Evolutionary conservation across 2,797 vertebrate species (phyloP), one percentile per base, ranked within the genome.

Genomic region (Arctocebus calabarensis): DNA sequence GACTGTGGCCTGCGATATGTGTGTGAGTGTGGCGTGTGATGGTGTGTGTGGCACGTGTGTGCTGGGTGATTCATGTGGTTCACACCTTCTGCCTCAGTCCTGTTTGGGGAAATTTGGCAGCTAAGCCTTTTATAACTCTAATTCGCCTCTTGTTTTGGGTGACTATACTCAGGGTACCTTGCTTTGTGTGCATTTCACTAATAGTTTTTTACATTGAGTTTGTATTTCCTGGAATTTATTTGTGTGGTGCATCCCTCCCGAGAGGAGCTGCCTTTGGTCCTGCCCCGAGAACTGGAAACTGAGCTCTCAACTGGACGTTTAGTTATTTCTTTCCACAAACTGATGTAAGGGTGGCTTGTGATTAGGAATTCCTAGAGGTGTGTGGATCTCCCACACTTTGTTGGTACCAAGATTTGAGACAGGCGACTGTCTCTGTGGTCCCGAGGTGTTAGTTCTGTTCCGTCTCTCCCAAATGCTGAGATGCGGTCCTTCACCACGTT

Each of bases 301-400:
- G 40, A 74, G 2, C 84, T 93, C 20, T 91, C 34, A 66, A 52
- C 43, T 20, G 75, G 23, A 40, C 19, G 13, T 78, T 16, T 43
- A 66, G 37, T 79, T 95, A 48, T 70, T 92, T 94, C 71, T 77
- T 61, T 62, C 61, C n/a, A 78, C 48, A 70, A 17, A 77, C 8
- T 43, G 78, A 3, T 19, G 3, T 77, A 52, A 79, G 27, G 17
- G 23, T 84, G 71, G 7, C 55, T 74, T 86, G 27, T 91, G 79
- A 29, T 64, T 57, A 37, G 85, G 34, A 82, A 29, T 92, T 92
- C 37, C 68, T 71, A 32, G 17, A 37, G 27, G 17, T 82, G 0
- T 10, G 9, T 43, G 11, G 4, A 23, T 68, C n/a, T n/a, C 68
- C 52, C 10, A 1, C 3, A 1, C 55, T 64, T 70, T 79, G 9